These are phyloP conservation scores for Hucho hucho DNA, from an alignment of 2,113 vertebrate species.

Conservation along the genomic window DNA sequence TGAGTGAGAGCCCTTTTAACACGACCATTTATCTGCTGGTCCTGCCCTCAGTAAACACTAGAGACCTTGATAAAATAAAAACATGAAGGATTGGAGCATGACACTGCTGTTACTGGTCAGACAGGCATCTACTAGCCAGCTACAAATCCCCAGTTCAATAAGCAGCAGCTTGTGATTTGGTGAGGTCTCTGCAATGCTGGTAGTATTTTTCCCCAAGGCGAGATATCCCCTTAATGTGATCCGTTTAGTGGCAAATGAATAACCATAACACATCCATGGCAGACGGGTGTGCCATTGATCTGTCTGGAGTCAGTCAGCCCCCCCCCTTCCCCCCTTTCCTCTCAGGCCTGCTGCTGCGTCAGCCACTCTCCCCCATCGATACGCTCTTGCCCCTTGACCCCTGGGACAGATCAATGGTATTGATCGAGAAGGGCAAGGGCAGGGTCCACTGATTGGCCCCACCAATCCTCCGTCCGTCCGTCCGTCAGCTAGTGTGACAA, in stretches of 20 bases:
- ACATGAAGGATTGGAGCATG: constrained; percentile 32
- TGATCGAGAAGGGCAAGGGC: constrained; percentile 80
- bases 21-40: neutral
- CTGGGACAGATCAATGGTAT: constrained; percentile 84
- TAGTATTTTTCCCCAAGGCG: constrained; percentile 54
- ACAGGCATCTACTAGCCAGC: constrained; percentile 20
- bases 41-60: constrained; percentile 46
- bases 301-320: constrained; percentile 80
- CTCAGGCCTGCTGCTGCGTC: constrained; percentile 76
- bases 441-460: constrained; percentile 71
- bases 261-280: constrained; percentile 82
- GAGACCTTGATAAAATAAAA: neutral
- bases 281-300: constrained; percentile 88
- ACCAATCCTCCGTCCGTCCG: too few relatives aligned
- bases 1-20: neutral
- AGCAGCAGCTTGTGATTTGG: constrained; percentile 27
- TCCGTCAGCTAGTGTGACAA: constrained; percentile 79
- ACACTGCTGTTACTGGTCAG: constrained; percentile 21
- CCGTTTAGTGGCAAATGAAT: constrained; percentile 80
- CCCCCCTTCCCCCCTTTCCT: constrained; percentile 54
- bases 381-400: constrained; percentile 85
- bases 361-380: constrained; percentile 88
- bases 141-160: constrained; percentile 40
- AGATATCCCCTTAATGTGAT: constrained; percentile 66
- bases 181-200: neutral